Conservation (phyloP, 1,140 invertebrate genomes). For the Drosophila grimshawi region DNA sequence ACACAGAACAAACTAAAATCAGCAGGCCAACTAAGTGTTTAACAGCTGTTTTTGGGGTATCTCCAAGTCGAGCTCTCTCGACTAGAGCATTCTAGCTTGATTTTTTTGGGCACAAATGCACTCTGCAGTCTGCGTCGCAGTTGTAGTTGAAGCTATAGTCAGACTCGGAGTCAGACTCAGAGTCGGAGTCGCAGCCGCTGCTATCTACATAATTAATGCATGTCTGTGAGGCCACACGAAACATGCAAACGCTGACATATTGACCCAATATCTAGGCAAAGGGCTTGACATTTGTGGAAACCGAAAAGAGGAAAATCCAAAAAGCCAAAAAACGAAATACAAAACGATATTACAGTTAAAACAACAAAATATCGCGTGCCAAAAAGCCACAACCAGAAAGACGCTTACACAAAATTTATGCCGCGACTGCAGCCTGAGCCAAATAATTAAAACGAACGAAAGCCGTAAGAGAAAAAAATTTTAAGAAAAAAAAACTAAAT, state of each 20-base stretch:
- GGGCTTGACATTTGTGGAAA: conserved; percentile 79
- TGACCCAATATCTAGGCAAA: conserved; percentile 82
- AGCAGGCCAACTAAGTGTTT: no score
- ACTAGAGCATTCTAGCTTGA: not conserved
- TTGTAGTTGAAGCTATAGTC: conserved; percentile 30
- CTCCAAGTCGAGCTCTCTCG: not conserved
- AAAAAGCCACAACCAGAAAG: conserved; percentile 68
- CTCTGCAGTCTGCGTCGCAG: conserved; percentile 20
- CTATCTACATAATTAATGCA: conserved; percentile 82
- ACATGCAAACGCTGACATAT: conserved; percentile 79
- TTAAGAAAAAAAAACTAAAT: conserved; percentile 56
- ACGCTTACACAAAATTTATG: conserved; percentile 76
- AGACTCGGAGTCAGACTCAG: conserved; percentile 19
- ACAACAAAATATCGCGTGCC: conserved; percentile 71
- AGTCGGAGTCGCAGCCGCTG: conserved; percentile 46
- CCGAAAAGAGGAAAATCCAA: conserved; percentile 34
- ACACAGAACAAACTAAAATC: no score
- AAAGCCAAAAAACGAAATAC: conserved; percentile 9
- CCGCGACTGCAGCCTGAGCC: conserved; percentile 64
- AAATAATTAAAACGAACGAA: conserved; percentile 74
- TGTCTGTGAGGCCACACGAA: conserved; percentile 76
- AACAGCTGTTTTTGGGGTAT: no score
- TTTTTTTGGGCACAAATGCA: not conserved
- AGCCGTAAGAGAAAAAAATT: conserved; percentile 14
- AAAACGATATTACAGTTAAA: conserved; percentile 48